Base-by-base conservation (phyloP, 2,113 vertebrate species). In the Limnothrissa miodon region DNA sequence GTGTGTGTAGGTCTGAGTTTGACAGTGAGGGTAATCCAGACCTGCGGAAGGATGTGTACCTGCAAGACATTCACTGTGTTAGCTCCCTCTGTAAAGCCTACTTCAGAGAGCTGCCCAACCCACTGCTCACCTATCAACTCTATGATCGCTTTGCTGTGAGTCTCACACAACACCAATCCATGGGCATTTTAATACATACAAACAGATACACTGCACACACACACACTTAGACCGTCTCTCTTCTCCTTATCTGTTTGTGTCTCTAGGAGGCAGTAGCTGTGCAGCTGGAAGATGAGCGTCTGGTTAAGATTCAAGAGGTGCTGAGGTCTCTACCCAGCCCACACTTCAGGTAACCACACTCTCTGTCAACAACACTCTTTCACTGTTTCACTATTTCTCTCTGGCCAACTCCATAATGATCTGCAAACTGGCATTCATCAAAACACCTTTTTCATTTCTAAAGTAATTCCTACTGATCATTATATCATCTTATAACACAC, bases 21-120 rank as follows among this genome's bases (percentile, higher is more conserved):
- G 97, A 98, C 81, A 84, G 82, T 0, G 96, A 97, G 2, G 91
- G 92, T 10, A 81, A 25, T 80, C 95, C 97, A 0, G 97, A 98
- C 21, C 93, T 99, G 83, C 90, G 88, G 80, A 95, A 94, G 84
- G 96, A 96, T 0, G 4, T 96, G 0, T 99, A 98, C 87, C 94
- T 97, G 51, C 97, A 99, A 94, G 97, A 99, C 91, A 97, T 99
- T 81, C 98, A 99, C 93, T 98, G 97, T 0, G 95, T 99, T 91
- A 97, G 97, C 86, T 98, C 97, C 0, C 87, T 99, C 84, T 97
- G 96, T 89, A 99, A 99, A 86, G 96, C 96, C 0, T 99, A 99
- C 33, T 99, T 98, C 96, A 90, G 97, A 66, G 97, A 99, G 85
- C 94, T 99, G 51, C 98, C 98, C 1, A 97, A 99, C 88, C 98